Evolutionary conservation across 2,797 vertebrate species (phyloP), one percentile per base, ranked within the genome.

Genomic region (Chelon labrosus): DNA sequence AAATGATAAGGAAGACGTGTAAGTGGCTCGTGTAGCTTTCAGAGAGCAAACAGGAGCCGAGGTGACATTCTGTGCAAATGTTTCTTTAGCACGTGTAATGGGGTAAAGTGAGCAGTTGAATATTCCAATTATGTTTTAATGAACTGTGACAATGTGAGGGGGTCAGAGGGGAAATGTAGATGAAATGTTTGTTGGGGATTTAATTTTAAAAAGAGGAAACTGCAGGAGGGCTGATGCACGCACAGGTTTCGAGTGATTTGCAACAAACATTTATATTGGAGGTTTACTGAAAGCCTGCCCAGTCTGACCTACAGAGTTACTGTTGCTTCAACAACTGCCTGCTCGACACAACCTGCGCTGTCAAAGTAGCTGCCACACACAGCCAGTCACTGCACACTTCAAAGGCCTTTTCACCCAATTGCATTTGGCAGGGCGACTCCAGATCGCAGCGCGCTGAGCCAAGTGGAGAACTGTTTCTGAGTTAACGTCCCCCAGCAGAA

Each of bases 71-170:
- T 74, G 37, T 83, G 82, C 80, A 75, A 89, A 85, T 85, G 83
- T 89, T 89, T 77, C 75, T 77, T 80, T 58, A 74, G 86, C 59
- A 47, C 68, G 75, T 70, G 81, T 79, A 86, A 90, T 67, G 61
- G 73, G 41, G 25, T 64, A 79, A 58, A 89, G 75, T 77, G 67
- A 85, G 85, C 77, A 78, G 76, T 42, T 81, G 82, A 83, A 88
- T 88, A 88, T 88, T 89, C 82, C 79, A 89, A 88, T 90, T 87
- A 86, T 51, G 66, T 90, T 86, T 89, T 88, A 87, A 92, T 89
- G 86, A 91, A 87, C 82, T 89, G 87, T 84, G 84, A 89, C 86
- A 83, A 70, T 66, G 77, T 7, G 72, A 44, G 57, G 63, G 31
- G 31, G 79, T 85, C 73, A 27, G 75, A 84, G 78, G 84, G 79